Conservation (phyloP, 2,113 vertebrate genomes). For the Cynoglossus semilaevis region DNA sequence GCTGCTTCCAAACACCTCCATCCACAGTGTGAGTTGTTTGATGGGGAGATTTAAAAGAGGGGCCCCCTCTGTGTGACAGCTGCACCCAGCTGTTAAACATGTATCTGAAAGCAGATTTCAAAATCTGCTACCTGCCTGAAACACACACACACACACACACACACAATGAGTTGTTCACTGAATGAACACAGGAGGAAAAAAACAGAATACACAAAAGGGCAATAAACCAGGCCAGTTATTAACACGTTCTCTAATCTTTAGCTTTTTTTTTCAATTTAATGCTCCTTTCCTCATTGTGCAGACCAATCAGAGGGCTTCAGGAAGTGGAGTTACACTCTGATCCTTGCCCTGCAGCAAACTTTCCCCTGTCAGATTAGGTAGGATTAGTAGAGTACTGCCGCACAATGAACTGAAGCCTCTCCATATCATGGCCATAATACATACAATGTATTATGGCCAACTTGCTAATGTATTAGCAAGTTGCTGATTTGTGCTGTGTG, state of each 20-base stretch:
- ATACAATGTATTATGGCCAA: no score
- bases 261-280: slow-evolving; percentile 72
- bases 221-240: slow-evolving; percentile 79
- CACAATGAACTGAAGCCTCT: slow-evolving; percentile 62
- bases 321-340: slow-evolving; percentile 64
- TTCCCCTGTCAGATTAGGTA: slow-evolving; percentile 74
- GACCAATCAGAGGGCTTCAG: slow-evolving; percentile 56
- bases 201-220: background rate
- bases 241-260: slow-evolving; percentile 71
- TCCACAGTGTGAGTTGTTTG: slow-evolving; percentile 18
- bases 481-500: slow-evolving; percentile 30
- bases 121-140: slow-evolving; percentile 11
- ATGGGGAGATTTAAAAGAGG: slow-evolving; percentile 35
- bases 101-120: slow-evolving; percentile 63
- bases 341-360: slow-evolving; percentile 63
- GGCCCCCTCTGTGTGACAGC: slow-evolving; percentile 74
- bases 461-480: no score
- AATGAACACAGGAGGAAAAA: slow-evolving; percentile 6
- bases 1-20: slow-evolving; percentile 16
- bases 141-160: slow-evolving; percentile 26
- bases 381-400: slow-evolving; percentile 67
- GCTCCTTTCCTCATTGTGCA: slow-evolving; percentile 58
- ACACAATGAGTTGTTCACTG: slow-evolving; percentile 21
- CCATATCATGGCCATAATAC: slow-evolving; percentile 34
- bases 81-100: slow-evolving; percentile 77